Base-by-base conservation (phyloP, 2,113 vertebrate species). In the Chaetodon trifascialis region DNA sequence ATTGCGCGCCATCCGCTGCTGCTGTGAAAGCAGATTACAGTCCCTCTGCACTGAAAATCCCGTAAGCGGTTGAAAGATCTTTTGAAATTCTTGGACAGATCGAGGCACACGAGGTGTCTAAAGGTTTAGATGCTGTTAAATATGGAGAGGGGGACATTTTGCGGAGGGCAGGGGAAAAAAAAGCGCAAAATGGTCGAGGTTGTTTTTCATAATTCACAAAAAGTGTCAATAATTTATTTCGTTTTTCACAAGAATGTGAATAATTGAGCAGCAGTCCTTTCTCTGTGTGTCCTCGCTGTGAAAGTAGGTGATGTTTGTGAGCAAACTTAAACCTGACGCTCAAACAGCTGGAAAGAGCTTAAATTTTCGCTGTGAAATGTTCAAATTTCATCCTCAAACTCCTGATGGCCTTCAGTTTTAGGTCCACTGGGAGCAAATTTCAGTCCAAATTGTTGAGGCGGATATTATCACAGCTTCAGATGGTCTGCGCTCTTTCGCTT, bases 1-100 rank as follows among this genome's bases (percentile, higher is more conserved):
- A 5, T 12, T 19, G 69, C 1, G 47, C 1, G 15, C 11, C 38
- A 42, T 64, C 63, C 23, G 15, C 40, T 23, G 47, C 59, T 30
- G 73, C 70, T 40, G 46, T 63, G 25, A 83, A 90, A 90, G 82
- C 81, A 89, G 89, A 93, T 92, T 91, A 87, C 47, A 12, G 5
- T 25, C 54, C 42, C 69, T 59, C 54, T 83, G 40, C 52, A 73
- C 11, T 1, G 14, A 12, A 80, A 90, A 87, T 87, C 86, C 71
- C 38, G 42, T 84, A 82, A 90, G 65, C 59, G 67, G 64, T 38
- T 8, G 36, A 67, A 44, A 19, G 69, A 55, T 64, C 52, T 52
- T 78, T 81, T 8, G 62, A 46, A 82, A 68, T 75, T 76, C 66
- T 78, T 86, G 2, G 55, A 85, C 34, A 73, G 56, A 83, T n/a